Base-by-base conservation (phyloP, 2,888 invertebrate genomes). In the Polydrusus tereticollis region DNA sequence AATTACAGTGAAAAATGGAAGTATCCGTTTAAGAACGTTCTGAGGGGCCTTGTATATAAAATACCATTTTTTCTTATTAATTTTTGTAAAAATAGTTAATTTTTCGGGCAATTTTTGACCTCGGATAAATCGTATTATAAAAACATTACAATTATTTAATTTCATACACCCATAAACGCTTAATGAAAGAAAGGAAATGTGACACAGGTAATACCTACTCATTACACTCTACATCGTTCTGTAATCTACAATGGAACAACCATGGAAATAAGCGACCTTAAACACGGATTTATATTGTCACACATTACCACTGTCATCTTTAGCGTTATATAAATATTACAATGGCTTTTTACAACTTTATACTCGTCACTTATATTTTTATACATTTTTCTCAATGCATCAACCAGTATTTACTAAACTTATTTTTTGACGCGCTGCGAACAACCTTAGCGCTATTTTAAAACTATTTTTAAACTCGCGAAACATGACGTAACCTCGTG, bases 301-400 rank as follows among this genome's bases (percentile, higher is more conserved):
- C 29, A 23, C 21, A 33, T 47, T 33, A 36, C 33, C 38, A 36
- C 21, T 50, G 36, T 36, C 47, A 47, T 55, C 43, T 55, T 55
- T 7, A 55, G 14, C 41, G 18, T 16, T n/a, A 10, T 29, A 38
- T 67, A 23, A 8, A 36, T 16, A 38, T 29, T 36, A 57, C 10
- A 36, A 78, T 78, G 78, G 29, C 74, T 41, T 76, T 79, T 75
- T 77, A 77, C 75, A 77, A 79, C 21, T 79, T 76, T 76, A 77
- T 79, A 71, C 72, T 79, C 33, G 72, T 77, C 64, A 72, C 71
- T 47, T 77, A 75, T 68, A 63, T 77, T 72, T 73, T 72, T 63
- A 73, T 76, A 29, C 64, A 66, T 72, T 69, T 57, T 64, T 74
- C 70, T 41, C 69, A 69, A 52, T 18, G n/a, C 16, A 20, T 59